Evolutionary conservation across 2,888 invertebrate species (phyloP), one percentile per base, ranked within the genome.

Genomic region (Eristalinus sepulchralis): DNA sequence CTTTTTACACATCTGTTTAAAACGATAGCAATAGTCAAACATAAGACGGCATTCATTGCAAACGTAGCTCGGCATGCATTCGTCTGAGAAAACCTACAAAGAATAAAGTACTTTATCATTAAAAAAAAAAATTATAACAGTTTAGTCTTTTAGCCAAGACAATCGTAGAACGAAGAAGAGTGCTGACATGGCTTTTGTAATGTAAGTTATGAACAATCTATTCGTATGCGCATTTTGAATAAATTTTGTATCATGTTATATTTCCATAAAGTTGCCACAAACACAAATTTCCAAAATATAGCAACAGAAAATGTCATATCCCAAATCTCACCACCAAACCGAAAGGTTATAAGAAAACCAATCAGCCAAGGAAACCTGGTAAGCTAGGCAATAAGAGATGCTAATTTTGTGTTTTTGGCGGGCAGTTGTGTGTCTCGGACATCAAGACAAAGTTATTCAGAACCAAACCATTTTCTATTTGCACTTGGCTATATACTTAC

Each of bases 61-160:
- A 83, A 97, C 96, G 90, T 94, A 95, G 68, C 94, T 93, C 1
- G 96, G 96, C 96, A 96, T 95, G 88, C 95, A 95, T 91, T 97
- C 97, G 24, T 90, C 91, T 34, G 89, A 89, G 76, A 90, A 91
- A 0, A 92, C 91, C 92, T 93, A 71, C 33, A 63, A 34, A 6
- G 11, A 10, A 11, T 20, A 10, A 27, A 67, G 55, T 8, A 39
- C 13, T n/a, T 39, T 39, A 39, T 5, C n/a, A 13, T 34, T 34
- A 1, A 6, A 9, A 9, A 34, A 6, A 31, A 31, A 31, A 4
- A 8, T 3, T 10, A 34, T 34, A 34, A 34, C 34, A 34, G 34
- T 34, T 34, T 9, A 8, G 34, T 1, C 9, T 34, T 34, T 34
- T 39, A 39, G 39, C 13, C 39, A 4, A 39, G 4, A 55, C 22